Evolutionary conservation across 1,140 invertebrate species (phyloP).

Genomic region (Bicyclus anynana): DNA sequence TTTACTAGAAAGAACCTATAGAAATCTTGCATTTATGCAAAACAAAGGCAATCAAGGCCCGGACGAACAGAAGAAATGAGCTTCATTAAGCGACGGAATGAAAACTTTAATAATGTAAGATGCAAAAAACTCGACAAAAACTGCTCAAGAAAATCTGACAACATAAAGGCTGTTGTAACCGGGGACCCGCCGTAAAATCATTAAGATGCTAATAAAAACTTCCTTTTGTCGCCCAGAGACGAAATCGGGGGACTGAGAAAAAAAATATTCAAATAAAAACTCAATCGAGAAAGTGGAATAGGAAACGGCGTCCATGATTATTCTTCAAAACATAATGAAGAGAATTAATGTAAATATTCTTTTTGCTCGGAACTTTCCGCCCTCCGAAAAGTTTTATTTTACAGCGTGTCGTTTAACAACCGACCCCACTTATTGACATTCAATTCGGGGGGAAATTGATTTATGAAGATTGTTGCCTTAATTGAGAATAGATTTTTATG

Average conservation of each 20-base stretch:
- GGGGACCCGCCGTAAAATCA: constrained; percentile 77
- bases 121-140: constrained; percentile 75
- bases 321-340: constrained; percentile 79
- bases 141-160: constrained; percentile 77
- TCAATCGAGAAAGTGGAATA: constrained; percentile 70
- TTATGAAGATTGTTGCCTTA: constrained; percentile 76
- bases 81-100: constrained; percentile 76
- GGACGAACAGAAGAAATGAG: constrained; percentile 76
- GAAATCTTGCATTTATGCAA: constrained; percentile 77
- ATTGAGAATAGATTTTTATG: constrained; percentile 68
- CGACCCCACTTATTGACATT: constrained; percentile 76
- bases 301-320: constrained; percentile 74
- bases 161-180: constrained; percentile 77
- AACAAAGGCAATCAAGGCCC: constrained; percentile 75
- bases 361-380: constrained; percentile 70
- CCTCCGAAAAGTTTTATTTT: constrained; percentile 76
- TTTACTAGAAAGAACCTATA: constrained; percentile 69
- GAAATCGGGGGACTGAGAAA: constrained; percentile 58
- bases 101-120: constrained; percentile 78
- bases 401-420: constrained; percentile 73
- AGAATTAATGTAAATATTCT: constrained; percentile 79
- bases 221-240: constrained; percentile 73
- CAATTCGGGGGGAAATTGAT: constrained; percentile 76
- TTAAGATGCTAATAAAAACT: constrained; percentile 79
- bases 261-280: constrained; percentile 79